Percentiles rank a stretch among this genome's conserved stretches.
These are phyloP conservation scores for Petroica traversi DNA, from an alignment of 2,113 vertebrate species.

Conservation along the genomic window DNA sequence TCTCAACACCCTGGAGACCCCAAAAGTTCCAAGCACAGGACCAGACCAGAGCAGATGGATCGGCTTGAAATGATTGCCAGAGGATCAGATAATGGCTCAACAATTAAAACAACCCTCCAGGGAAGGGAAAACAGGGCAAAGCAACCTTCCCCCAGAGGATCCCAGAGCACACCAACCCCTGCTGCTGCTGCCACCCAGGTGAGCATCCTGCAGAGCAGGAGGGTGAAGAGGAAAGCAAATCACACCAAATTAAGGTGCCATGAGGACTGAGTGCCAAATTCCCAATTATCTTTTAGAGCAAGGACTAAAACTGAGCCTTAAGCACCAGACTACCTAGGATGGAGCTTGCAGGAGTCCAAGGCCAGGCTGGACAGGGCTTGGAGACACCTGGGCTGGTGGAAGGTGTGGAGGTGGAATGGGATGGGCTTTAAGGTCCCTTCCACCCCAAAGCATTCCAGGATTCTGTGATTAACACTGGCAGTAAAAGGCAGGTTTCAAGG, in stretches of 20 bases:
- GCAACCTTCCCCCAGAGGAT: neutral
- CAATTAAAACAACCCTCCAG: neutral
- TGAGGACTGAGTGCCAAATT: neutral
- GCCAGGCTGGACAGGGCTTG: neutral
- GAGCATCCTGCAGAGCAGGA: neutral
- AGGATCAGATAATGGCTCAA: neutral
- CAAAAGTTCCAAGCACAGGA: neutral
- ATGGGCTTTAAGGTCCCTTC: neutral
- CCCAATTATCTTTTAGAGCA: neutral
- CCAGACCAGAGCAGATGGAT: neutral
- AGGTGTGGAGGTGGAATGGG: neutral
- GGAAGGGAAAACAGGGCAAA: neutral
- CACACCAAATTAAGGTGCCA: rapidly evolving
- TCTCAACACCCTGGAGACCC: neutral
- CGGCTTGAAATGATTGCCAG: neutral
- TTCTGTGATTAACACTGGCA: neutral
- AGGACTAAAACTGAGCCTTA: neutral
- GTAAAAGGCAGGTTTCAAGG: neutral
- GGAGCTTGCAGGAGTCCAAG: neutral
- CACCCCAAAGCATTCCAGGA: neutral
- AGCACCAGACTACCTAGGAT: neutral
- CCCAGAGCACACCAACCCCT: rapidly evolving
- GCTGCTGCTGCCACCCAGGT: neutral
- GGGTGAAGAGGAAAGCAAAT: neutral
- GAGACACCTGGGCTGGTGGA: neutral